These are phyloP conservation scores for Caenorhabditis sp. DNA, from an alignment of 2,888 invertebrate species.

Conservation along the genomic window DNA sequence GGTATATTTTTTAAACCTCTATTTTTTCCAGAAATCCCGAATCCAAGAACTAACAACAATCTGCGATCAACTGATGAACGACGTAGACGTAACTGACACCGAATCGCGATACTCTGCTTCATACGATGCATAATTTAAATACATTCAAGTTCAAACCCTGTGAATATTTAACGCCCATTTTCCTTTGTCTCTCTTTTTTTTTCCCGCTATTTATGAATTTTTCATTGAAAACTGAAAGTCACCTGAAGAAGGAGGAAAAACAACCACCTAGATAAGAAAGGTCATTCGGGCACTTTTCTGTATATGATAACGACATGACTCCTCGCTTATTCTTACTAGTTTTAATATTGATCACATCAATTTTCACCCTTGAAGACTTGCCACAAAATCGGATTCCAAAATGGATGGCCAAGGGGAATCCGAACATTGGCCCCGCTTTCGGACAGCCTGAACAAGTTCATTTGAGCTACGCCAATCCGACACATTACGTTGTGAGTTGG, in stretches of 20 bases:
- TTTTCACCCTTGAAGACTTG: constrained; percentile 7
- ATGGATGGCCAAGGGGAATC: constrained; percentile 44
- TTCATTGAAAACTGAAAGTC: too few species aligned
- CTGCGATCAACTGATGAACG: constrained; percentile 33
- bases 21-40: constrained; percentile 8
- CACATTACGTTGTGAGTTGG: constrained; percentile 62
- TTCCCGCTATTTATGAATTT: too few species aligned
- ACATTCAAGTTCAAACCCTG: too few species aligned
- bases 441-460: constrained; percentile 69
- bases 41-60: constrained; percentile 23
- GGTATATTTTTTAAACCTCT: too few species aligned
- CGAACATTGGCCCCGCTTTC: constrained; percentile 58
- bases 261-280: too few species aligned
- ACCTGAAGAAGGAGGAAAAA: too few species aligned
- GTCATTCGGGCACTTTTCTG: too few species aligned
- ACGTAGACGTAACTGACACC: constrained; percentile 27
- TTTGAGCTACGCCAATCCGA: constrained; percentile 60
- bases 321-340: not conserved
- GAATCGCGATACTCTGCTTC: constrained; percentile 11
- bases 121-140: constrained; percentile 18
- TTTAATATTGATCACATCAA: not conserved
- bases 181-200: too few species aligned
- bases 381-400: constrained; percentile 37
- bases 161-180: too few species aligned
- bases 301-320: too few species aligned